These are phyloP conservation scores for Sycophaga agraensis DNA, from an alignment of 1,140 invertebrate species.

Conservation along the genomic window DNA sequence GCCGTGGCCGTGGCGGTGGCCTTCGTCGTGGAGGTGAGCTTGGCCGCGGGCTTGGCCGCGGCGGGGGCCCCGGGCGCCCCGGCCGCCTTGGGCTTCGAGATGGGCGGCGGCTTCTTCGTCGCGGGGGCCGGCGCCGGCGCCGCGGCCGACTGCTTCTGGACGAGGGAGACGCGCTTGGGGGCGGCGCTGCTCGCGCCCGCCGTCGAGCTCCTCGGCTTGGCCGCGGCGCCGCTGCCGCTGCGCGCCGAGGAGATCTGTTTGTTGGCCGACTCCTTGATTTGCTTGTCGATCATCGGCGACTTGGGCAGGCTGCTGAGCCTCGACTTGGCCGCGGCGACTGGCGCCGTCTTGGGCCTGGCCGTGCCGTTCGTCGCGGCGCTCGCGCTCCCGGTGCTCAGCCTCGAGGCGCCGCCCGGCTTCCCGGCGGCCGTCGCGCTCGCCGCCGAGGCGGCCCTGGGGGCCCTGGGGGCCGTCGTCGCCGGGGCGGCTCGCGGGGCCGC, in stretches of 20 bases:
- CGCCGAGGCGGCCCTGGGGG: slow-evolving; percentile 32
- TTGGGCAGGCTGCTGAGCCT: slow-evolving; percentile 30
- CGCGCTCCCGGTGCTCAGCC: slow-evolving; percentile 5
- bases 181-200: slow-evolving; percentile 41
- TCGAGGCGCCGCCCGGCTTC: neutral
- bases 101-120: slow-evolving; percentile 4
- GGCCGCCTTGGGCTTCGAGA: neutral
- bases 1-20: slow-evolving; percentile 29
- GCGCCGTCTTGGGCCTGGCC: slow-evolving; percentile 45
- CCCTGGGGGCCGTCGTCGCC: slow-evolving; percentile 27
- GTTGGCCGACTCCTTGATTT: slow-evolving; percentile 63
- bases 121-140: neutral
- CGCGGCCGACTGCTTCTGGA: neutral
- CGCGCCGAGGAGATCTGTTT: slow-evolving; percentile 61
- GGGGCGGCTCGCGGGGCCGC: slow-evolving; percentile 13
- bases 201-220: slow-evolving; percentile 30
- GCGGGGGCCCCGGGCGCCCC: slow-evolving; percentile 28
- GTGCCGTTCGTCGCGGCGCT: slow-evolving; percentile 16
- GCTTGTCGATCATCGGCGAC: slow-evolving; percentile 58
- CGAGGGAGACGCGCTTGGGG: slow-evolving; percentile 48
- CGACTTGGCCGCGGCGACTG: slow-evolving; percentile 32
- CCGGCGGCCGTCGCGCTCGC: slow-evolving; percentile 14
- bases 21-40: neutral
- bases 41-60: slow-evolving; percentile 24
- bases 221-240: slow-evolving; percentile 35